Base-by-base conservation (phyloP, 2,797 vertebrate genomes). In the Betta splendens region DNA sequence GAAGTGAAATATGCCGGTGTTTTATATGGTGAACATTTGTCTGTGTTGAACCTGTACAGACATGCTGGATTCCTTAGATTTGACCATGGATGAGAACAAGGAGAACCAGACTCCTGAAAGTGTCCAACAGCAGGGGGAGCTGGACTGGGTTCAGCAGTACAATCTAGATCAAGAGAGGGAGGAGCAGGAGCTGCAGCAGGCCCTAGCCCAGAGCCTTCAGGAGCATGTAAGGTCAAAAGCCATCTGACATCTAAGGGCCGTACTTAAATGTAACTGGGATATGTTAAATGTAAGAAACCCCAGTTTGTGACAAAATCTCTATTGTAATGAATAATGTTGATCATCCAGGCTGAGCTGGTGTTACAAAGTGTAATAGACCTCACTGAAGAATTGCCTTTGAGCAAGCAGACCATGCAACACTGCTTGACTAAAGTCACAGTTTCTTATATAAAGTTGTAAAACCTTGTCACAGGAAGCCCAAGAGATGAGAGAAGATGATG, bases 31-130 rank as follows among this genome's bases (percentile, higher is more conserved):
- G 8, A 26, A 26, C 5, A 38, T 44, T 15, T 48, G 10, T n/a
- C 9, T 66, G 32, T 79, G 11, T 42, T 55, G 6, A 7, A 69
- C 4, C 48, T 22, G 8, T 69, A 7, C 37, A 93, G 92, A 91
- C 50, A 84, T 86, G 20, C 72, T 91, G 69, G 87, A 90, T 23
- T 91, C 92, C 17, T 68, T 92, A 72, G 91, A 97, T 72, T 83
- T 96, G 75, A 92, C 94, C 46, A 98, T 96, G 93, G 98, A 99
- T 83, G 97, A 99, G 84, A 98, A 99, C 87, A 99, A 99, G 80
- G 98, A 99, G 89, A 99, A 99, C 88, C 97, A 99, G 91, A 99
- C 98, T 66, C 98, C 98, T 0, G 94, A 95, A 71, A 90, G 91
- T 1, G 85, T 86, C 75, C 94, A 85, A 80, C 83, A 93, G 52